A percentile compares a stretch with the other conserved stretches of the same genome.
phyloP scores from a whole-genome alignment of 2,797 vertebrate genomes.

The Dallia pectoralis region DNA sequence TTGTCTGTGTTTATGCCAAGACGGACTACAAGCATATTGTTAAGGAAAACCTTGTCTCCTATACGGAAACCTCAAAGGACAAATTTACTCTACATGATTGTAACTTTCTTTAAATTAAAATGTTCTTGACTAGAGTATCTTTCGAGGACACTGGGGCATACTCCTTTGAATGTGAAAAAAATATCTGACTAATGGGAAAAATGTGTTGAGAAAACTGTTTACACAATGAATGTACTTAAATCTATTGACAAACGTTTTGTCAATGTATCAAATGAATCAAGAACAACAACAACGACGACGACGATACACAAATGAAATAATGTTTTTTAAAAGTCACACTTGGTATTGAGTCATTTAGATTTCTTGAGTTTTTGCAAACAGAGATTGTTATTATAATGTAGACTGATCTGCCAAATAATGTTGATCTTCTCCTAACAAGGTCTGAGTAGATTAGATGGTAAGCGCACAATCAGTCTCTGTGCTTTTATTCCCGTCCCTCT shows the following conservation, averaged over 20 bases:
- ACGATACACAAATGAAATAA: constrained; percentile 55
- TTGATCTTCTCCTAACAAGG: no score
- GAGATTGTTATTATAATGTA: not conserved
- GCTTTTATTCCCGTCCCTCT: not conserved
- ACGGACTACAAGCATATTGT: constrained; percentile 6
- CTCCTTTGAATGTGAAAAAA: no score
- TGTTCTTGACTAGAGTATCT: no score
- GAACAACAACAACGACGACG: not conserved
- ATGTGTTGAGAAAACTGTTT: constrained; percentile 13
- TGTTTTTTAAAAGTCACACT: constrained; percentile 39
- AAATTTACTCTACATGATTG: no score
- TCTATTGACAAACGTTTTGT: constrained; percentile 38
- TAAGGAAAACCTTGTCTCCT: no score
- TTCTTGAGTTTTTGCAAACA: not conserved
- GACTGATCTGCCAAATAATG: constrained; percentile 30
- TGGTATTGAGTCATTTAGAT: constrained; percentile 39
- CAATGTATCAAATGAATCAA: constrained; percentile 44
- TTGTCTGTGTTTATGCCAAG: constrained; percentile 24
- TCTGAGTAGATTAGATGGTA: no score
- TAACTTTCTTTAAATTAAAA: no score
- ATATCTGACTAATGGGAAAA: no score
- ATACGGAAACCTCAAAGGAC: no score
- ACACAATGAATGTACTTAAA: constrained; percentile 19
- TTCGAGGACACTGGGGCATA: no score
- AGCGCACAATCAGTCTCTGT: no score